Conservation (phyloP, 1,140 invertebrate species). For the Brachionus sp. region DNA sequence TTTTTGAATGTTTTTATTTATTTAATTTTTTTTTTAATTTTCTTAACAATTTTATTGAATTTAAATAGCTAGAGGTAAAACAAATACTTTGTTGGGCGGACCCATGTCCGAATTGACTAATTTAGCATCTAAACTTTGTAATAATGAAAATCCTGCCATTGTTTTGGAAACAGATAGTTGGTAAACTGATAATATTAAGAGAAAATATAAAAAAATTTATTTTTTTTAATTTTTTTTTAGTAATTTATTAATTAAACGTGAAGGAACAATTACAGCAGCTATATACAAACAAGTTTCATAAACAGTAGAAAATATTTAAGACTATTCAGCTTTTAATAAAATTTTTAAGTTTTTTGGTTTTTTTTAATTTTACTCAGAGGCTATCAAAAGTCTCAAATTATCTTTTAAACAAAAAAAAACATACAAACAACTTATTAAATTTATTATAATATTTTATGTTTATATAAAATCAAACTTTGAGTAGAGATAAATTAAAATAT, state of each 20-base stretch:
- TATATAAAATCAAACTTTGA: too few species aligned
- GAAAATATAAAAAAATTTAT: not conserved
- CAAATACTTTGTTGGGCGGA: constrained; percentile 21
- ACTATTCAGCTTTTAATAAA: not conserved
- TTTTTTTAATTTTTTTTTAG: not conserved
- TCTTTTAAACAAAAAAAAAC: too few species aligned
- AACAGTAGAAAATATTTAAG: not conserved
- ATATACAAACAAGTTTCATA: constrained; percentile 43
- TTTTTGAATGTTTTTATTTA: constrained; percentile 25
- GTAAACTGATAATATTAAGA: not conserved
- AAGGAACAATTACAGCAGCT: constrained; percentile 34
- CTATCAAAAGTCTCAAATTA: too few species aligned
- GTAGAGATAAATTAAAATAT: not conserved
- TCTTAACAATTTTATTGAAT: not conserved
- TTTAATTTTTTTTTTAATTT: not conserved
- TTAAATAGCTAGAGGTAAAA: constrained; percentile 37
- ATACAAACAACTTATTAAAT: too few species aligned
- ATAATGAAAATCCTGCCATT: constrained; percentile 21
- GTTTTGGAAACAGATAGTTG: constrained; percentile 45
- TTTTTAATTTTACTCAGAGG: too few species aligned
- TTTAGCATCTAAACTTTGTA: constrained; percentile 38
- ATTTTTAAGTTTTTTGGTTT: not conserved
- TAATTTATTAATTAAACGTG: constrained; percentile 32
- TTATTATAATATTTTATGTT: too few species aligned
- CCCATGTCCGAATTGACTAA: constrained; percentile 19